These are phyloP conservation scores for Erebia epiphron DNA, from an alignment of 2,888 invertebrate genomes.

Conservation along the genomic window DNA sequence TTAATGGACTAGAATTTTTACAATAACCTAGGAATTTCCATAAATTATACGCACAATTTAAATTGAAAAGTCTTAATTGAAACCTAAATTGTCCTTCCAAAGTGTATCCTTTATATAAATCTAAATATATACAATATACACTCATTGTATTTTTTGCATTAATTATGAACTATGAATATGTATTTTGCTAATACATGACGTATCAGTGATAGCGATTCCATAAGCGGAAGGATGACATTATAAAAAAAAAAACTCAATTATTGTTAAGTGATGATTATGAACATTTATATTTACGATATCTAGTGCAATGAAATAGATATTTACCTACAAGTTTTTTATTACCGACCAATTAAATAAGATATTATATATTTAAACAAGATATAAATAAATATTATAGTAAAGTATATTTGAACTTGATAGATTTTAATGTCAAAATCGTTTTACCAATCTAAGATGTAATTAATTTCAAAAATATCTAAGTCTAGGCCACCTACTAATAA, in stretches of 20 bases:
- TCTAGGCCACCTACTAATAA: constrained; percentile 27
- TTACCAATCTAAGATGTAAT: constrained; percentile 10
- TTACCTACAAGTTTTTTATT: background rate
- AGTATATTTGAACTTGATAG: background rate
- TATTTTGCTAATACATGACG: too few species aligned
- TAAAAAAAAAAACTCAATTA: too few species aligned
- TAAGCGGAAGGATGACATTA: constrained; percentile 1
- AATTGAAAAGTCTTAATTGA: background rate
- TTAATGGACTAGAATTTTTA: constrained; percentile 14
- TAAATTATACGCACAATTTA: background rate
- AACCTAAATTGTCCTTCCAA: background rate
- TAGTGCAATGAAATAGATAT: background rate
- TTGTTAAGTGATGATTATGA: too few species aligned
- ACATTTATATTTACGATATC: background rate
- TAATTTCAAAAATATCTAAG: constrained; percentile 24
- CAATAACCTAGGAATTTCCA: background rate
- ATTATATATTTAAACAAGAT: too few species aligned
- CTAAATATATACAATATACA: constrained; percentile 2
- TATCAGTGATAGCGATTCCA: background rate
- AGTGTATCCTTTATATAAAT: background rate
- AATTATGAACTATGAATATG: constrained; percentile 2
- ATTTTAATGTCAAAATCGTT: constrained; percentile 10
- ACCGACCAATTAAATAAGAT: background rate
- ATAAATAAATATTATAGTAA: background rate
- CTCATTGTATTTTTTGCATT: constrained; percentile 1